Conservation (phyloP, 2,113 vertebrate species). For the Forbesichthys agassizii region DNA sequence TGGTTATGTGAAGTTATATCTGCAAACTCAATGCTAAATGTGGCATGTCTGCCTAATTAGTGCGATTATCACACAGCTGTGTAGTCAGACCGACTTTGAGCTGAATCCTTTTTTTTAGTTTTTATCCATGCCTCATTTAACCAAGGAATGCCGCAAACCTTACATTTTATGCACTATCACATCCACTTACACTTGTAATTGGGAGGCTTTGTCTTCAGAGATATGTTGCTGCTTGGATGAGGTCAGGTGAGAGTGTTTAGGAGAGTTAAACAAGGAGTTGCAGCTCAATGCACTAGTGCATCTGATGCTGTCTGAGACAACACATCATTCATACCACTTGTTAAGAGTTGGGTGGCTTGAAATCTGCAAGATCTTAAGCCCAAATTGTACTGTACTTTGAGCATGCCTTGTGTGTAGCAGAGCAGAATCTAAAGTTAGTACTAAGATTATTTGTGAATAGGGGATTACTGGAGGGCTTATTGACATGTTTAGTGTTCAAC, state of each 20-base stretch:
- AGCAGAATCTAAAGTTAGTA: constrained; percentile 17
- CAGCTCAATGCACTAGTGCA: constrained; percentile 9
- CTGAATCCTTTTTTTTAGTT: constrained; percentile 47
- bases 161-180: constrained; percentile 84
- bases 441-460: constrained; percentile 28
- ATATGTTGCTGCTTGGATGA: constrained; percentile 21
- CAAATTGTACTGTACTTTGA: constrained; percentile 4
- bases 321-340: constrained; percentile 21
- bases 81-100: constrained; percentile 84
- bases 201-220: constrained; percentile 39
- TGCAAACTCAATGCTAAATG: constrained; percentile 47
- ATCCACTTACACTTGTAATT: constrained; percentile 57
- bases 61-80: constrained; percentile 90
- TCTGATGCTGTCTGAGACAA: constrained; percentile 2
- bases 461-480: constrained; percentile 10
- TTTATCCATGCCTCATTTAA: constrained; percentile 91
- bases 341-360: constrained; percentile 8
- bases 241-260: constrained; percentile 11
- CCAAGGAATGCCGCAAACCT: constrained; percentile 80
- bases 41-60: constrained; percentile 89
- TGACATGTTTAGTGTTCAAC: constrained; percentile 10
- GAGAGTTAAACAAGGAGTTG: constrained; percentile 5
- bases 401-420: constrained; percentile 4
- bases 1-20: constrained; percentile 24
- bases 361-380: constrained; percentile 24